These are phyloP conservation scores for Leptonema lineaticorne DNA, from an alignment of 1,140 invertebrate genomes.

Conservation along the genomic window DNA sequence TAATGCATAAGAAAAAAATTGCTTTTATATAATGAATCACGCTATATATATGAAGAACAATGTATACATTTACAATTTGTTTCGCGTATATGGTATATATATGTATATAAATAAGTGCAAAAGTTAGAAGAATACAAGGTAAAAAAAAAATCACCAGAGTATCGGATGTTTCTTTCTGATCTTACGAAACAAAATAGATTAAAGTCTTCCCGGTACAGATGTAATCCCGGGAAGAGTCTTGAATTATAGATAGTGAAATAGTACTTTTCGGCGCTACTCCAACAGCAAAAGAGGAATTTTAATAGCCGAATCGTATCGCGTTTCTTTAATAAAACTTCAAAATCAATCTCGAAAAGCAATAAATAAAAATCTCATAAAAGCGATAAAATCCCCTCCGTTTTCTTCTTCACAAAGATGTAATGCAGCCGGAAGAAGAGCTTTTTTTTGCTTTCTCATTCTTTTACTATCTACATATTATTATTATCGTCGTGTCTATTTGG, in stretches of 20 bases:
- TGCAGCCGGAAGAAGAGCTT: no score
- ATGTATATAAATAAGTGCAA: neutral
- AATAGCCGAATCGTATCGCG: slow-evolving; percentile 11
- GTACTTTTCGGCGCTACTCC: neutral
- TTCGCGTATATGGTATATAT: neutral
- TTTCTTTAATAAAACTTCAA: slow-evolving; percentile 17
- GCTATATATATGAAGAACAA: no score
- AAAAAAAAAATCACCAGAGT: neutral
- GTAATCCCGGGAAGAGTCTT: slow-evolving; percentile 1
- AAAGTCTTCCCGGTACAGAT: slow-evolving; percentile 3
- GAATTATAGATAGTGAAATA: slow-evolving; percentile 9
- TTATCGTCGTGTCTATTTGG: no score
- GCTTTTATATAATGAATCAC: no score
- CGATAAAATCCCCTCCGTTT: neutral
- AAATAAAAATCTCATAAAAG: slow-evolving; percentile 2
- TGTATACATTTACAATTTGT: no score
- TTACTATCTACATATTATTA: no score
- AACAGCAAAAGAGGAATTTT: slow-evolving; percentile 11
- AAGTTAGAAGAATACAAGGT: neutral
- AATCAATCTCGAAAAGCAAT: slow-evolving; percentile 4
- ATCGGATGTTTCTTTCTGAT: slow-evolving; percentile 15
- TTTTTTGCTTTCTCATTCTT: no score
- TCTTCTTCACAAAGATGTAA: no score
- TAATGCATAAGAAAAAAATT: no score
- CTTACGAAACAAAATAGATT: slow-evolving; percentile 16